Base-by-base conservation (phyloP, 53 echinoderm and acorn worm species). In the Stichopus horrens region DNA sequence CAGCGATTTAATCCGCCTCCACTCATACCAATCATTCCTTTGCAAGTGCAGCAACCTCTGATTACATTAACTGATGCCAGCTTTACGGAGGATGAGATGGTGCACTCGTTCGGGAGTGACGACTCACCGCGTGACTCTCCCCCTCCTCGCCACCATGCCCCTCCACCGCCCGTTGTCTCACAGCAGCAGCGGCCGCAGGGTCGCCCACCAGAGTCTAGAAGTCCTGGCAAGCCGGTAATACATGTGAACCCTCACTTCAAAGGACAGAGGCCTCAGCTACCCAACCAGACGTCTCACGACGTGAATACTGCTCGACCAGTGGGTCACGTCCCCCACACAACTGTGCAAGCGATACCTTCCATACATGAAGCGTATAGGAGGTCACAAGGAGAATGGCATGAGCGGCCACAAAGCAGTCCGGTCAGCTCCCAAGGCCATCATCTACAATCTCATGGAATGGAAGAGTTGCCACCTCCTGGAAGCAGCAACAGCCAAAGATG, bases 211-310 rank as follows among this genome's bases (percentile, higher is more conserved):
- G 74, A 90, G 76, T 74, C 88, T 76, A 85, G 88, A 71, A 76
- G 86, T 75, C 86, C 78, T 10, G 9, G 37, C 9, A 74, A 73
- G 55, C 55, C 75, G 55, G 87, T 55, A 51, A 96, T 97, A 67
- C 97, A 91, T 86, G 92, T 97, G 7, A 97, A 97, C 74, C 97
- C 97, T 5, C 97, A 97, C 88, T 97, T 97, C 58, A 97, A 95
- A 78, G 95, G 95, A 10, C 93, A 92, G 67, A 90, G 91, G 9
- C 90, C 91, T 65, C 21, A 74, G 20, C 9, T 87, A 11, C 74
- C 75, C 21, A 66, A 23, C 4, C 84, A 58, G 9, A 65, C 52
- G 8, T 85, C 85, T 9, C 66, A 85, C 3, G 81, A 81, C 16
- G 13, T 18, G 21, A 55, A 22, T 7, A 16, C 77, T 7, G 77